These are phyloP conservation scores for Oenanthe oenanthe DNA, from an alignment of 2,113 vertebrate genomes.

Conservation along the genomic window DNA sequence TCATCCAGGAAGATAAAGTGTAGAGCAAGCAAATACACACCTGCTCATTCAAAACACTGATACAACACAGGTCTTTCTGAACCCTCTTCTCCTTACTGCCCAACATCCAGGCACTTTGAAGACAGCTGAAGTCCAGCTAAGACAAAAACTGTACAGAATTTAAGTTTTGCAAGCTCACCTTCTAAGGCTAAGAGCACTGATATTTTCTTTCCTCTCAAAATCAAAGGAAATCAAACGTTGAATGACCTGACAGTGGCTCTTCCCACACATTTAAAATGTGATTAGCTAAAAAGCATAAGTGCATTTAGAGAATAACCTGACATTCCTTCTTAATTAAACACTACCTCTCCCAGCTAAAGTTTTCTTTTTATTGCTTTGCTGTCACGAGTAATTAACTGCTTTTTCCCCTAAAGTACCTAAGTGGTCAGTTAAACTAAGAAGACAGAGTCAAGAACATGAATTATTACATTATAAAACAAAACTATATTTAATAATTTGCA, in stretches of 20 bases:
- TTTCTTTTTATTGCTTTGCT: neutral
- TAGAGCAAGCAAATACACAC: neutral
- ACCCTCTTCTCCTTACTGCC: neutral
- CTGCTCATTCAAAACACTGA: neutral
- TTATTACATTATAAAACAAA: neutral
- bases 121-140: neutral
- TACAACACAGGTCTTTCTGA: neutral
- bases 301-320: neutral
- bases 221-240: neutral
- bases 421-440: neutral
- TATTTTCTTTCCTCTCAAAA: neutral
- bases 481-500: neutral
- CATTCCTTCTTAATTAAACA: neutral
- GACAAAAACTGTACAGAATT: neutral
- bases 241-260: neutral
- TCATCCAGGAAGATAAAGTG: neutral
- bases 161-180: neutral
- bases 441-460: neutral
- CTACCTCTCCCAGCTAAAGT: neutral
- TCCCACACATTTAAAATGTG: neutral
- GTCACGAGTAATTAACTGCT: neutral
- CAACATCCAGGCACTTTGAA: neutral
- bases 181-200: neutral
- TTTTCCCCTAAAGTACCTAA: neutral
- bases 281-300: neutral